Conservation (phyloP, 2,888 invertebrate genomes). For the Eurytoma adleriae region DNA sequence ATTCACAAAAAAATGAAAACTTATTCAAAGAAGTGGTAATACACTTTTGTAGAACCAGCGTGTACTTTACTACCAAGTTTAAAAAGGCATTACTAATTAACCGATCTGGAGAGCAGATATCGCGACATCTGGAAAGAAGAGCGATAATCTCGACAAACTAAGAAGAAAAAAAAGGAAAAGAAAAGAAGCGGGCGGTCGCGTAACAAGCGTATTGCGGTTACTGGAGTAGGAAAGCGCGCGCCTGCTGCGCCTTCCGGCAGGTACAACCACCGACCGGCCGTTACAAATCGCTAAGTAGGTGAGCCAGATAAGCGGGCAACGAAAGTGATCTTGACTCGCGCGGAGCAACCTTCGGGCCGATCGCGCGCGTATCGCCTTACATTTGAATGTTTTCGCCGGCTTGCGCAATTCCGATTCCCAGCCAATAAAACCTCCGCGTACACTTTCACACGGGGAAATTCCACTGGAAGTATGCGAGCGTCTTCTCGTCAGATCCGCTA, state of each 20-base stretch:
- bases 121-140: no score
- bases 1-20: no score
- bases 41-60: no score
- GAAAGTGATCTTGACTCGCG: slow-evolving; percentile 39
- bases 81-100: no score
- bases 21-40: no score
- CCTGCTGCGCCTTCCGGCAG: background rate
- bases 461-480: slow-evolving; percentile 11
- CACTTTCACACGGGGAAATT: slow-evolving; percentile 17
- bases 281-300: slow-evolving; percentile 56
- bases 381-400: background rate
- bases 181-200: background rate
- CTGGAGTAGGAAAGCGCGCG: slow-evolving; percentile 36
- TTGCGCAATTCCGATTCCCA: slow-evolving; percentile 14
- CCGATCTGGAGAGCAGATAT: no score
- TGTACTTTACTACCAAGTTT: no score
- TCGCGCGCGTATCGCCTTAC: background rate
- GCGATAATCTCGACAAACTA: no score
- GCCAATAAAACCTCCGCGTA: background rate
- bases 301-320: slow-evolving; percentile 54
- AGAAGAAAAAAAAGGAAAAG: background rate
- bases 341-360: background rate
- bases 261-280: no score
- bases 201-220: slow-evolving; percentile 37
- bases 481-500: background rate